Evolutionary conservation across 2,888 invertebrate genomes (phyloP).

Genomic region (Volucella inanis): DNA sequence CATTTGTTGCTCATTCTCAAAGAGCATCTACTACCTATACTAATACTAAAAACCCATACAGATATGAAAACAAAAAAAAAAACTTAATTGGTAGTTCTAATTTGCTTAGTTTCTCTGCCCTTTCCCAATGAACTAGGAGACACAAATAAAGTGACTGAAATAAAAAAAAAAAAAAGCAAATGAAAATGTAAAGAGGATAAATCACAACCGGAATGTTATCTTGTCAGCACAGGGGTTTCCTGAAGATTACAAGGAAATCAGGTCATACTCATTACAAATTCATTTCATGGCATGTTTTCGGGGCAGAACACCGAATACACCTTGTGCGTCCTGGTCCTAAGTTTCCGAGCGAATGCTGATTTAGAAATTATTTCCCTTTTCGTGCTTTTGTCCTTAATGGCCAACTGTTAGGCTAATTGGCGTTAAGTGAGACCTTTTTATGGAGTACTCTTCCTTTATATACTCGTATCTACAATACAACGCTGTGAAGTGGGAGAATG

Average conservation of each 20-base stretch:
- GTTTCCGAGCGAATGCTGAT: constrained; percentile 57
- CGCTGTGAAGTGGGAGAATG: constrained; percentile 27
- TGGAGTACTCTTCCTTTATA: constrained; percentile 31
- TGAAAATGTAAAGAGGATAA: constrained; percentile 21
- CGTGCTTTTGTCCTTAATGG: constrained; percentile 64
- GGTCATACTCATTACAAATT: constrained; percentile 73
- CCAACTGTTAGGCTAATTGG: constrained; percentile 73
- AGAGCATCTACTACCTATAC: not conserved
- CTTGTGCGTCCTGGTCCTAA: constrained; percentile 42
- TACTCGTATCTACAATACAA: constrained; percentile 34
- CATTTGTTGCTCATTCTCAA: constrained; percentile 50
- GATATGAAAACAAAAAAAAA: not conserved
- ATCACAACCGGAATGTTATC: constrained; percentile 63
- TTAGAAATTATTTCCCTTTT: constrained; percentile 58
- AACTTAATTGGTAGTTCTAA: constrained; percentile 58
- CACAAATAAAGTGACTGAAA: constrained; percentile 6
- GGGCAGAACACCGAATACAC: constrained; percentile 40
- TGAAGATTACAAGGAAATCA: constrained; percentile 64
- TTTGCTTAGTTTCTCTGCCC: not conserved
- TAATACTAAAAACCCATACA: constrained; percentile 46
- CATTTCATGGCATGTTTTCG: constrained; percentile 70
- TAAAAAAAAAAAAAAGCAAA: not conserved
- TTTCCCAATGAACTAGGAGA: not conserved
- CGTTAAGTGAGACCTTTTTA: constrained; percentile 72
- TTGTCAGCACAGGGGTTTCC: constrained; percentile 62